Percentiles rank a stretch among this genome's conserved stretches.
phyloP scores from a whole-genome alignment of 1,140 invertebrate species.

The Triops cancriformis region DNA sequence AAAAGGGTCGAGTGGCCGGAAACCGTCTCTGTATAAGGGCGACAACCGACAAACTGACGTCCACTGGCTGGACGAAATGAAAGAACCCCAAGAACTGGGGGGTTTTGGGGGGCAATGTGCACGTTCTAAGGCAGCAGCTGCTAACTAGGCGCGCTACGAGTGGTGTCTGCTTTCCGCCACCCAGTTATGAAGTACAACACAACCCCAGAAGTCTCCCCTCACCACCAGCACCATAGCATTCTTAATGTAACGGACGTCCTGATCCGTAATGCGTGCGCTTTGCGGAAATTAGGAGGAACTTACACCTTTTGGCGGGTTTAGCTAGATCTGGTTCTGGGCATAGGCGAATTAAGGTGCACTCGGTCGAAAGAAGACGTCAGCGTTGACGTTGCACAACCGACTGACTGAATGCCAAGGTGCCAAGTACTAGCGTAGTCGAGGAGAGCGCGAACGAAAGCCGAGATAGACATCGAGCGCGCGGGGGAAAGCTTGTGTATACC shows the following conservation, averaged over 20 bases:
- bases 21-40: background rate
- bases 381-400: constrained; percentile 12
- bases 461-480: background rate
- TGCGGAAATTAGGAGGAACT: background rate
- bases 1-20: background rate
- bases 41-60: constrained; percentile 5
- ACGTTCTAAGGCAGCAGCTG: background rate
- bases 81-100: background rate
- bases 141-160: background rate
- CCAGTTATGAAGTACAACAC: background rate
- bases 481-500: no score
- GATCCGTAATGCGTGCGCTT: background rate
- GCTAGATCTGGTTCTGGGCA: background rate
- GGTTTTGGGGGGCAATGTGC: background rate
- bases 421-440: background rate
- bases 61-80: background rate
- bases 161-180: background rate
- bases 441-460: background rate
- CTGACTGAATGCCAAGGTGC: background rate
- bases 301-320: background rate
- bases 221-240: background rate
- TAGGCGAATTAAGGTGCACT: no score
- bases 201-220: background rate
- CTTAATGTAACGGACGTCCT: background rate
- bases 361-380: background rate